Evolutionary conservation across 1,140 invertebrate genomes (phyloP).

Genomic region (Anastrepha obliqua): DNA sequence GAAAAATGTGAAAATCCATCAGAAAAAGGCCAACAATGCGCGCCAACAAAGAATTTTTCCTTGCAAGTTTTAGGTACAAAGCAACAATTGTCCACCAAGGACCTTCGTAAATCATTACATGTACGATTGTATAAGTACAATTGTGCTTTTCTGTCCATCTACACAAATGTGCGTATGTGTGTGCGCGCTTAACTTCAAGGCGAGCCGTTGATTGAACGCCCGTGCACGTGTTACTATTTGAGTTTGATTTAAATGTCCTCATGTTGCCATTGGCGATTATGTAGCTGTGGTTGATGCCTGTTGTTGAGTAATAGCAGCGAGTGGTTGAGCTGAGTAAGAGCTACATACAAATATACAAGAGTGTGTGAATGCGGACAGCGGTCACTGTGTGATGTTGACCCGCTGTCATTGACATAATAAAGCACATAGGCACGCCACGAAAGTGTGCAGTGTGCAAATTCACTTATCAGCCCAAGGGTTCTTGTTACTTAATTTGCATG

Average conservation of each 20-base stretch:
- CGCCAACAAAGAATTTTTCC: not conserved
- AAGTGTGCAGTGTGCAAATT: not conserved
- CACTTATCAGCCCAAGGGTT: not conserved
- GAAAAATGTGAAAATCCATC: constrained; percentile 42
- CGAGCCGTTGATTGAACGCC: constrained; percentile 19
- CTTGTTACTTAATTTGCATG: not conserved
- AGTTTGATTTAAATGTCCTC: constrained; percentile 38
- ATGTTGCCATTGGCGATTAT: not conserved
- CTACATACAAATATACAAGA: too few species aligned
- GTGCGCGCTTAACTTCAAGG: not conserved
- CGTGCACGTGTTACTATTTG: constrained; percentile 36
- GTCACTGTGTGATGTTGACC: not conserved
- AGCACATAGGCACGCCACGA: not conserved
- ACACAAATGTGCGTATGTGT: not conserved
- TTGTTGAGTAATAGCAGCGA: not conserved
- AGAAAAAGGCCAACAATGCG: not conserved
- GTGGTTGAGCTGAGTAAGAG: too few species aligned
- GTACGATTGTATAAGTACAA: not conserved
- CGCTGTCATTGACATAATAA: constrained; percentile 11
- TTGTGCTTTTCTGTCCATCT: not conserved
- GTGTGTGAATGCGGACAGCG: too few species aligned
- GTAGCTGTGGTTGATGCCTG: not conserved
- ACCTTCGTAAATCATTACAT: not conserved
- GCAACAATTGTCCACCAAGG: not conserved
- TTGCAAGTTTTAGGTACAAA: not conserved